phyloP scores from a whole-genome alignment of 2,797 vertebrate species.

The Onychomys torridus region DNA sequence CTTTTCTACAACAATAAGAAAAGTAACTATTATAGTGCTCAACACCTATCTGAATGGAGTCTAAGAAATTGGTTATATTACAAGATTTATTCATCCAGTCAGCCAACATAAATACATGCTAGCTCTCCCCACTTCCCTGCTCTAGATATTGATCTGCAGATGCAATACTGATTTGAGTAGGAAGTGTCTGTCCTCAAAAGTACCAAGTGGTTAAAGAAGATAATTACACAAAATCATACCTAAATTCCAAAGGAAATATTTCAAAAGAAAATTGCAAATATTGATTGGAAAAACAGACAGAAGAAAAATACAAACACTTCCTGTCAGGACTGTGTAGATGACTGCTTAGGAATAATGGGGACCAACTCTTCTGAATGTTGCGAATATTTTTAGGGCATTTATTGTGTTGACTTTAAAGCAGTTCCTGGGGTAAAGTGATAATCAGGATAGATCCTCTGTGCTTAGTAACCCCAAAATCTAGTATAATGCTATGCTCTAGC shows the following conservation, averaged over 20 bases:
- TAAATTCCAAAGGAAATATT: conserved; percentile 37
- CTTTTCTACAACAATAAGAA: not conserved
- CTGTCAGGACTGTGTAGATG: not conserved
- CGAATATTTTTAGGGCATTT: not conserved
- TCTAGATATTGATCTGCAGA: not conserved
- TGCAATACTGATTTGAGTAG: not conserved
- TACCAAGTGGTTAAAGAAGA: not conserved
- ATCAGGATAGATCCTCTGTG: not conserved
- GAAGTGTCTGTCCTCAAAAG: not conserved
- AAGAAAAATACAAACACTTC: not conserved
- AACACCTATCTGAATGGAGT: not conserved
- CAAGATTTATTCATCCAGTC: not conserved
- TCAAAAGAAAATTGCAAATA: not conserved
- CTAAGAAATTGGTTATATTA: not conserved
- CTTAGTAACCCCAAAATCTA: conserved; percentile 13
- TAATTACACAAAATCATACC: conserved; percentile 40
- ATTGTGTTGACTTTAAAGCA: not conserved
- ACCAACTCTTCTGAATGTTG: not conserved
- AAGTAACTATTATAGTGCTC: not conserved
- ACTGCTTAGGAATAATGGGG: conserved; percentile 8
- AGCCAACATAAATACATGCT: not conserved
- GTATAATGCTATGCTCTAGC: not conserved
- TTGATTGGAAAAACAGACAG: not conserved
- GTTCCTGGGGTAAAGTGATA: not conserved
- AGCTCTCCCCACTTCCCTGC: not conserved